A percentile compares a stretch with the other conserved stretches of the same genome.
phyloP scores from a whole-genome alignment of 2,888 invertebrate genomes.

The Drosophila meridionalis region DNA sequence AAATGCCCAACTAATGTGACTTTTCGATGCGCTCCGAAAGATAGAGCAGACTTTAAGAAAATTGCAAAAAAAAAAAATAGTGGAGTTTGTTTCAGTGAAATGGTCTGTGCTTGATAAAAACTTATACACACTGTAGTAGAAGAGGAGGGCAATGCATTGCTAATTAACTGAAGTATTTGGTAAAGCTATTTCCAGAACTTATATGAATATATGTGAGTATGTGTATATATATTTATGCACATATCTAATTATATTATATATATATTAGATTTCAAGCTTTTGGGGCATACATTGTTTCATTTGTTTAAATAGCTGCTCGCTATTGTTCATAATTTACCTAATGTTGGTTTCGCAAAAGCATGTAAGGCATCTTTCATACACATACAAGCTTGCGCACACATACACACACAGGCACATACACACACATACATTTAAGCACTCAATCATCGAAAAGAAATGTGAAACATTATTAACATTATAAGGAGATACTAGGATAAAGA shows the following conservation, averaged over 20 bases:
- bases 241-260: no score
- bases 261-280: not conserved
- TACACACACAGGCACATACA: not conserved
- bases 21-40: conserved; percentile 7
- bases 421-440: not conserved
- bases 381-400: not conserved
- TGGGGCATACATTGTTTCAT: not conserved
- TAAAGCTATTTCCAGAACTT: not conserved
- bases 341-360: not conserved
- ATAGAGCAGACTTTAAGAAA: not conserved
- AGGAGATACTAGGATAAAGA: not conserved
- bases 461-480: no score
- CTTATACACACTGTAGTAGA: no score
- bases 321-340: not conserved
- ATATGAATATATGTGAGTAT: not conserved
- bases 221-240: not conserved
- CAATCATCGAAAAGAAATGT: no score
- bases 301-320: not conserved
- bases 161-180: no score
- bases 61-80: not conserved
- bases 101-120: no score
- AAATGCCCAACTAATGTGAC: conserved; percentile 3
- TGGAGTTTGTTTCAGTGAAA: no score
- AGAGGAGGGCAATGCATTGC: no score
- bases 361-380: not conserved